phyloP scores from a whole-genome alignment of 2,113 vertebrate genomes.

The Eidolon helvum region DNA sequence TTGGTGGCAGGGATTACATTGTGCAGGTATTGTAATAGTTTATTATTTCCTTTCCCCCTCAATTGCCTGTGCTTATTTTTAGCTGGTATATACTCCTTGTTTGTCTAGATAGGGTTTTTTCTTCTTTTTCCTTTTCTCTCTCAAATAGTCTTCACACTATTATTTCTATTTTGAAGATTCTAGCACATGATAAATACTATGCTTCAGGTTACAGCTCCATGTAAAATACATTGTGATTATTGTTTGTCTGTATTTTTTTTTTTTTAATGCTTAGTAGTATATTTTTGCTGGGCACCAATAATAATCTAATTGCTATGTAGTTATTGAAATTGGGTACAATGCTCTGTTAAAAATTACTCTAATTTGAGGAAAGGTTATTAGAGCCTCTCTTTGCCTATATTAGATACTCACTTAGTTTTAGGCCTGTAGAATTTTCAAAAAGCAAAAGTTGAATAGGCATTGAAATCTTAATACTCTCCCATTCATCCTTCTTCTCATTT shows the following conservation, averaged over 20 bases:
- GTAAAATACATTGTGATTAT: slow-evolving; percentile 59
- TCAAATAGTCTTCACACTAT: slow-evolving; percentile 37
- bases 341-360: slow-evolving; percentile 51
- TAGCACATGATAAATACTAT: background rate
- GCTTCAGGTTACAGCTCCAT: slow-evolving; percentile 50
- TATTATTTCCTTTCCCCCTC: background rate
- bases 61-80: background rate
- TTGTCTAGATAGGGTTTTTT: background rate
- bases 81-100: background rate
- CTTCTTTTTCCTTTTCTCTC: background rate
- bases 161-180: slow-evolving; percentile 59
- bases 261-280: slow-evolving; percentile 45
- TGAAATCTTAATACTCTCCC: background rate
- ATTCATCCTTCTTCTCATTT: background rate
- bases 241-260: slow-evolving; percentile 48
- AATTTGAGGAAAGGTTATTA: slow-evolving; percentile 58
- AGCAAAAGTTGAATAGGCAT: slow-evolving; percentile 1
- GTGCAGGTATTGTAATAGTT: background rate
- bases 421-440: slow-evolving; percentile 37
- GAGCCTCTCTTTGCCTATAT: background rate
- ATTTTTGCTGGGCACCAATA: slow-evolving; percentile 58
- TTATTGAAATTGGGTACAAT: slow-evolving; percentile 63
- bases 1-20: background rate
- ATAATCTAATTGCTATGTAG: slow-evolving; percentile 65
- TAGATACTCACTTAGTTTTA: slow-evolving; percentile 35